Percentiles rank a stretch among this genome's conserved stretches.
Conservation (phyloP, 2,888 invertebrate species). For the Aleiodes testaceus region DNA sequence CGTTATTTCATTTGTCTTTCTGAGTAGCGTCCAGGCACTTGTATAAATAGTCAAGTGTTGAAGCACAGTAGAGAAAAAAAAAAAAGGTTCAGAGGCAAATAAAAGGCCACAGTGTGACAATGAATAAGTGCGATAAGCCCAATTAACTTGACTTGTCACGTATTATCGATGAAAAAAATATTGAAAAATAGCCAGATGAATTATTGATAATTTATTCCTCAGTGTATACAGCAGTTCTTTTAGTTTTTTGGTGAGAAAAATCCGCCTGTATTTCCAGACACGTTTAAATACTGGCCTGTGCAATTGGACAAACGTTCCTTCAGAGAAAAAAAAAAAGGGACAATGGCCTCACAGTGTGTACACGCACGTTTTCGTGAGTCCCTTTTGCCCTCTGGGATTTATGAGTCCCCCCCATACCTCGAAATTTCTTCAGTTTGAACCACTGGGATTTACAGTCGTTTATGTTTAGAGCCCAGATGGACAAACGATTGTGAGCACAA, state of each 20-base stretch:
- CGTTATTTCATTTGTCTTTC: background rate
- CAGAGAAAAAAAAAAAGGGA: conserved; percentile 39
- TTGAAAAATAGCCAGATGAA: background rate
- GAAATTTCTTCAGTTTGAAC: conserved; percentile 28
- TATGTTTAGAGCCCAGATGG: conserved; percentile 19
- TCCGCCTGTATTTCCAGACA: conserved; percentile 35
- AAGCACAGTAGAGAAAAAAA: too few species aligned
- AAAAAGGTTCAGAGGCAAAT: too few species aligned
- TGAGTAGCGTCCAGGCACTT: background rate
- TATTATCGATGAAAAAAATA: conserved; percentile 17
- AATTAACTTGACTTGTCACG: conserved; percentile 31
- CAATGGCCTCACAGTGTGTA: conserved; percentile 38
- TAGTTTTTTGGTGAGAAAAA: conserved; percentile 39
- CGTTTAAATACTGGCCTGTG: conserved; percentile 37
- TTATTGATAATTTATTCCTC: conserved; percentile 20
- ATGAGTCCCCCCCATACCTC: conserved; percentile 31
- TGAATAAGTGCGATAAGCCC: conserved; percentile 5
- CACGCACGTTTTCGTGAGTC: conserved; percentile 34
- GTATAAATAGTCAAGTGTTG: conserved; percentile 16
- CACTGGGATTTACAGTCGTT: conserved; percentile 23
- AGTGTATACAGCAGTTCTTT: background rate
- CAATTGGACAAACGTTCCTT: conserved; percentile 37
- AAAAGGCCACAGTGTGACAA: background rate
- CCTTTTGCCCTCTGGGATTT: conserved; percentile 43
- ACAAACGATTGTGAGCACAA: conserved; percentile 27